Evolutionary conservation across 1,140 invertebrate species (phyloP).

Genomic region (Procambarus clarkii): DNA sequence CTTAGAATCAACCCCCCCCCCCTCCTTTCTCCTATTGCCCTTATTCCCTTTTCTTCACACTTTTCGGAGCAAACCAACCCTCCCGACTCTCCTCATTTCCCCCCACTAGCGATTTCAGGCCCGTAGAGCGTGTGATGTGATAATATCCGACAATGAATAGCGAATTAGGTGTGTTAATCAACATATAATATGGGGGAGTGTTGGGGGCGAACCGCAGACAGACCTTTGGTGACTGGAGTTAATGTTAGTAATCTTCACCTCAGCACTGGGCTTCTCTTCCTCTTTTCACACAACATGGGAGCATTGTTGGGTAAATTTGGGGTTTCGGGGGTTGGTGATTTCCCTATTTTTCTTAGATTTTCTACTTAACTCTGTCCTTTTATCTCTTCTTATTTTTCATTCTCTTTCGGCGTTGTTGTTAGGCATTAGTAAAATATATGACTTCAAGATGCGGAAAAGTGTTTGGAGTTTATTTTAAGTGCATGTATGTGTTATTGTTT

Average conservation of each 20-base stretch:
- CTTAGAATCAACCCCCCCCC: not conserved
- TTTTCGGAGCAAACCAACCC: not conserved
- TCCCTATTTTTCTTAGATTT: no score
- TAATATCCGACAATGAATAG: not conserved
- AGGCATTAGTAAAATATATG: no score
- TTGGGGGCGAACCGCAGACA: not conserved
- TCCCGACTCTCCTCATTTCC: not conserved
- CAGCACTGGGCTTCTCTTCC: no score
- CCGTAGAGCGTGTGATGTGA: not conserved
- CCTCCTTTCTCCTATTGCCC: not conserved
- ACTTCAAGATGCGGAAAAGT: no score
- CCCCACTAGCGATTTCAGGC: not conserved
- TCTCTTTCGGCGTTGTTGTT: no score
- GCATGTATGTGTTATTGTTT: no score
- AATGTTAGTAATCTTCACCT: not conserved
- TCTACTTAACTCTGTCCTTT: no score
- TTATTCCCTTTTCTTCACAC: not conserved
- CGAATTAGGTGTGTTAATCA: not conserved
- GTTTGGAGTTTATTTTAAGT: no score
- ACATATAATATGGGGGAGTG: not conserved
- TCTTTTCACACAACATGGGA: not conserved
- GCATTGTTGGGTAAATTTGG: not conserved
- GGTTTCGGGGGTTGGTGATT: no score
- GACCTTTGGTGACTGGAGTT: not conserved
- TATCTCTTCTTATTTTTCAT: no score